A percentile compares a stretch with the other conserved stretches of the same genome.
Evolutionary conservation across 1,140 invertebrate species (phyloP).

Genomic region (Tribolium madens): DNA sequence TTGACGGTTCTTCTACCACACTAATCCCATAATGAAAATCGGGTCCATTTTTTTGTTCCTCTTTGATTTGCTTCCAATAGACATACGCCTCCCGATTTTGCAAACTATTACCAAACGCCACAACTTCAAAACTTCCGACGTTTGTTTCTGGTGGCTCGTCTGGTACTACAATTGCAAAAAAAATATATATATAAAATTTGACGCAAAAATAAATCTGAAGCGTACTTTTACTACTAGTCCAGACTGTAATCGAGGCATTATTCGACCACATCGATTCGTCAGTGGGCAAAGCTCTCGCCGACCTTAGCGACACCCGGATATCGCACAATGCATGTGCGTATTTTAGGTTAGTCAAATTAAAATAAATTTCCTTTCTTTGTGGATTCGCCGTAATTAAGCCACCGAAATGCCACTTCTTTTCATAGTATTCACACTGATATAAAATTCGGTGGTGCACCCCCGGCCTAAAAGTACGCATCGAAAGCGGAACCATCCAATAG

Average conservation of each 20-base stretch:
- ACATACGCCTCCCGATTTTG: conserved; percentile 70
- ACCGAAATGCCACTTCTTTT: conserved; percentile 66
- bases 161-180: conserved; percentile 66
- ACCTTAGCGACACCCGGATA: conserved; percentile 74
- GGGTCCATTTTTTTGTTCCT: conserved; percentile 72
- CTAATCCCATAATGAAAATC: conserved; percentile 67
- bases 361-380: conserved; percentile 62
- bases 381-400: conserved; percentile 33
- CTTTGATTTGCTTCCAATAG: conserved; percentile 78
- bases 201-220: conserved; percentile 35
- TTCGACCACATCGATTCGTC: conserved; percentile 75
- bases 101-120: conserved; percentile 66
- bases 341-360: conserved; percentile 71
- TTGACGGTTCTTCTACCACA: conserved; percentile 64
- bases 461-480: conserved; percentile 71
- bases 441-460: conserved; percentile 73
- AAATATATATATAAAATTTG: background rate
- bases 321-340: conserved; percentile 78
- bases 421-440: conserved; percentile 73
- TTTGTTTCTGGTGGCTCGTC: conserved; percentile 72
- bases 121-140: conserved; percentile 75
- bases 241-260: conserved; percentile 70
- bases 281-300: conserved; percentile 66
- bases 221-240: conserved; percentile 70
- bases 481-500: conserved; percentile 71